phyloP scores from a whole-genome alignment of 2,113 vertebrate species.

The Daboia siamensis region DNA sequence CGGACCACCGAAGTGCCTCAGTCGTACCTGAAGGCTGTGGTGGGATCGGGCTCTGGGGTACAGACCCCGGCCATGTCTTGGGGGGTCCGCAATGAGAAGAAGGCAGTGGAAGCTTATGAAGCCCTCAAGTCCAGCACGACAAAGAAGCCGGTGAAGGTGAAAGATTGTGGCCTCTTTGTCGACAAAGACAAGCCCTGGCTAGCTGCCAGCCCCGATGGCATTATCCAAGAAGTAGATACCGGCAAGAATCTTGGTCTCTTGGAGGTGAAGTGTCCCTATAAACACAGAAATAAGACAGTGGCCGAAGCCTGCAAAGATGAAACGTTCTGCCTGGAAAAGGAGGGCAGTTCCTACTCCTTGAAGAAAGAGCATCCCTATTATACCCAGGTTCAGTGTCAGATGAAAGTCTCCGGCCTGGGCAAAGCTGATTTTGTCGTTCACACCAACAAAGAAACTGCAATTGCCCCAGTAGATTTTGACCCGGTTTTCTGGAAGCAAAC shows the following conservation, averaged over 20 bases:
- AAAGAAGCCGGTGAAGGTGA: constrained; percentile 61
- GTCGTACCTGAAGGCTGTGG: constrained; percentile 70
- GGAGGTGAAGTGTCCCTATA: constrained; percentile 85
- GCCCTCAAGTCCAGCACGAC: constrained; percentile 48
- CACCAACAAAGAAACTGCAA: constrained; percentile 68
- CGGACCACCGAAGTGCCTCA: constrained; percentile 64
- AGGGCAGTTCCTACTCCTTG: constrained; percentile 60
- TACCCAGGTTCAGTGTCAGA: constrained; percentile 81
- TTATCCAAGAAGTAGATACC: constrained; percentile 65
- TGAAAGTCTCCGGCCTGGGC: constrained; percentile 66
- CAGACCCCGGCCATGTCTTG: constrained; percentile 78
- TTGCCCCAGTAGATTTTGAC: constrained; percentile 73
- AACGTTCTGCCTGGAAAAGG: constrained; percentile 74
- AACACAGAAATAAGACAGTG: constrained; percentile 71
- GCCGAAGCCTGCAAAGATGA: constrained; percentile 73
- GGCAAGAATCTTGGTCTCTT: constrained; percentile 67
- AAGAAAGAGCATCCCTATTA: constrained; percentile 75
- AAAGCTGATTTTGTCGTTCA: constrained; percentile 73
- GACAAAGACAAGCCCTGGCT: constrained; percentile 72
- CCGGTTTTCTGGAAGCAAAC: constrained; percentile 67
- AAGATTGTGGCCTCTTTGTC: constrained; percentile 76
- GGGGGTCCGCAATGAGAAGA: constrained; percentile 72
- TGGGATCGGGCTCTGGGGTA: constrained; percentile 35
- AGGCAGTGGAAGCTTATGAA: constrained; percentile 66
- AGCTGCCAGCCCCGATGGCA: constrained; percentile 79